Percentiles rank a stretch among this genome's conserved stretches.
Conservation (phyloP, 2,888 invertebrate species). For the Pogonocherus hispidulus region DNA sequence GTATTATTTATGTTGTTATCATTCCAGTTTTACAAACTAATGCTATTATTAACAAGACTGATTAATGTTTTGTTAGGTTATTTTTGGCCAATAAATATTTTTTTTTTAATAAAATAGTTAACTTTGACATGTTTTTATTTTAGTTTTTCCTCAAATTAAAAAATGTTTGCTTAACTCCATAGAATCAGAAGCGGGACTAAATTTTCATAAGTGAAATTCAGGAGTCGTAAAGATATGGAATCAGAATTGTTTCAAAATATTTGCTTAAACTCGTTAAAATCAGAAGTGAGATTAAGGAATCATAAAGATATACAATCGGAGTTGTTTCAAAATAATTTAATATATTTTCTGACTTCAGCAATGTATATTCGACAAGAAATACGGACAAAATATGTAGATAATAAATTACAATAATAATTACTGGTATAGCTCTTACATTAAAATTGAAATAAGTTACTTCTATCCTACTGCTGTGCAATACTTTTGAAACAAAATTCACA, state of each 20-base stretch:
- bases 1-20: slow-evolving; percentile 27
- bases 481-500: slow-evolving; percentile 20
- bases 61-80: slow-evolving; percentile 25
- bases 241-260: no score
- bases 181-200: neutral
- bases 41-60: slow-evolving; percentile 29
- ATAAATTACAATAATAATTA: slow-evolving; percentile 29
- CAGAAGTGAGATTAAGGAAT: neutral
- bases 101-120: slow-evolving; percentile 24
- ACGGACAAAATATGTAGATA: slow-evolving; percentile 15
- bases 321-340: slow-evolving; percentile 24
- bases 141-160: no score
- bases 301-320: no score
- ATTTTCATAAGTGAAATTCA: neutral
- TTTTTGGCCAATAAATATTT: slow-evolving; percentile 19
- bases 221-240: no score
- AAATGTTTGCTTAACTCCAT: no score
- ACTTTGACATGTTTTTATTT: neutral
- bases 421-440: slow-evolving; percentile 23
- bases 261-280: neutral
- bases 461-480: slow-evolving; percentile 32
- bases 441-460: slow-evolving; percentile 34
- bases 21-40: slow-evolving; percentile 30
- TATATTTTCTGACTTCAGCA: slow-evolving; percentile 17
- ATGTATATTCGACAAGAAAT: slow-evolving; percentile 11